phyloP scores from a whole-genome alignment of 2,888 invertebrate genomes.

The Acrobasis consociella region DNA sequence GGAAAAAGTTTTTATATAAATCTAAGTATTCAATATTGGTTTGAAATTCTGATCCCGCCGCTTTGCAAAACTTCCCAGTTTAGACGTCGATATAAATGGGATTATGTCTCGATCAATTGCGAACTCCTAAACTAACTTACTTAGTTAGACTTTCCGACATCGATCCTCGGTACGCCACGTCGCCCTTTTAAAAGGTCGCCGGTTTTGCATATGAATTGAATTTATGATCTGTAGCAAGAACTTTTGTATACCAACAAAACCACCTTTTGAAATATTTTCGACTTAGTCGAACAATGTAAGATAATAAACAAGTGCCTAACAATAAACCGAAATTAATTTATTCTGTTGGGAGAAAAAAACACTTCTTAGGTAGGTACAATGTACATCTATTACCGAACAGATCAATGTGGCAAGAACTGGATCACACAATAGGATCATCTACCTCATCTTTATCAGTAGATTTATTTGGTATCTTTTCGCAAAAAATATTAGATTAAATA shows the following conservation, averaged over 20 bases:
- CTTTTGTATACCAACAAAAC: neutral
- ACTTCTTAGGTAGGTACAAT: too few species aligned
- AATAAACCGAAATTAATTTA: too few species aligned
- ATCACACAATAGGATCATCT: too few species aligned
- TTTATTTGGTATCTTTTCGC: too few species aligned
- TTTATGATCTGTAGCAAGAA: neutral
- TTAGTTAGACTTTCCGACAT: neutral
- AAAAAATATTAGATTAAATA: too few species aligned
- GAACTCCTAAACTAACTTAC: neutral
- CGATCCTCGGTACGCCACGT: neutral
- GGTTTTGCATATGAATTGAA: conserved; percentile 1
- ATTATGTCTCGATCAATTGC: conserved; percentile 18
- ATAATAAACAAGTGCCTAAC: too few species aligned
- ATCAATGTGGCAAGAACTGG: too few species aligned
- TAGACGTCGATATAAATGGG: conserved; percentile 15
- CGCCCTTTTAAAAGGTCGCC: neutral
- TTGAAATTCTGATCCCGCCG: neutral
- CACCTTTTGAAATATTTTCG: too few species aligned
- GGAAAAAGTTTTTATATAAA: conserved; percentile 3
- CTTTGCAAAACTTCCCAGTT: neutral
- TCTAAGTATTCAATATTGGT: neutral
- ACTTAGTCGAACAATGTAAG: too few species aligned
- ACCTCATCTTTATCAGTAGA: too few species aligned
- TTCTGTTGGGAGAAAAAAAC: too few species aligned
- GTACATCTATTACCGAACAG: too few species aligned